Conservation (phyloP, 2,113 vertebrate genomes). For the Hipposideros armiger region DNA sequence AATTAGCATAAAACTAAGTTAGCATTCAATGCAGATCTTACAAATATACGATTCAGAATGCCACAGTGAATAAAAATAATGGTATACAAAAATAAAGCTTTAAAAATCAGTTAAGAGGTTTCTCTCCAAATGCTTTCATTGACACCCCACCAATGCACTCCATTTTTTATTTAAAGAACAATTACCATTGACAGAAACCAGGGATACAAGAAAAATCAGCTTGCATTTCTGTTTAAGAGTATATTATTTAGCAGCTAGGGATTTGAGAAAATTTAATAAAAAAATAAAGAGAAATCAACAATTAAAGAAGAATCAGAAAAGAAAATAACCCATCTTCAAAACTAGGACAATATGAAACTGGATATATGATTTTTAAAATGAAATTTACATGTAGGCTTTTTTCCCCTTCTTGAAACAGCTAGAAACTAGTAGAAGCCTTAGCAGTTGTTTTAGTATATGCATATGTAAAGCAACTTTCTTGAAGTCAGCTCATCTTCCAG, state of each 20-base stretch:
- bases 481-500: background rate
- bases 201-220: background rate
- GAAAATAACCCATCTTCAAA: conserved; percentile 27
- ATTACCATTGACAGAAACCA: background rate
- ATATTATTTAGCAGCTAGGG: background rate
- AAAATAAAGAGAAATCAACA: conserved; percentile 8
- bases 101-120: background rate
- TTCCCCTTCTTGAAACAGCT: background rate
- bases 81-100: background rate
- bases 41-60: background rate
- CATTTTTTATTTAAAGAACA: conserved; percentile 2
- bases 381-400: background rate
- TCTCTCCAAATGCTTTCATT: background rate
- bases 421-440: background rate
- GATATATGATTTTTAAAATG: background rate
- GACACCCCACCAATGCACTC: background rate
- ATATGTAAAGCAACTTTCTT: background rate
- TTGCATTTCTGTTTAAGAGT: background rate
- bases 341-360: background rate
- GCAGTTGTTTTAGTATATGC: background rate
- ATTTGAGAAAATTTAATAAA: background rate
- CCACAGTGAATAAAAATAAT: background rate
- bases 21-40: background rate
- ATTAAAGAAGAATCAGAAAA: background rate
- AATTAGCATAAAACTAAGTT: background rate